phyloP scores from a whole-genome alignment of 2,888 invertebrate species.

The Tuberolachnus salignus region DNA sequence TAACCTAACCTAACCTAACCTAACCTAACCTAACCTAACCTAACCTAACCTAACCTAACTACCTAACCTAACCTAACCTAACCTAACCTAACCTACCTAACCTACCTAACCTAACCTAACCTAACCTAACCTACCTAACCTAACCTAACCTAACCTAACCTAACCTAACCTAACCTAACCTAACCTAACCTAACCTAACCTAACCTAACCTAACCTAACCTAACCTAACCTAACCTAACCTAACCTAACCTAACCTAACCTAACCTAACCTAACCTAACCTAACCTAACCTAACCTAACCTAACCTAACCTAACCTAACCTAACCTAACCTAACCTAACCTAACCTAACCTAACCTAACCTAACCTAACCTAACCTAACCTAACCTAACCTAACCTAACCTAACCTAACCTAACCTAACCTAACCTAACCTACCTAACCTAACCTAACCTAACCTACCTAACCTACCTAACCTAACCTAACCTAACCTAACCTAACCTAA shows the following conservation, averaged over 20 bases:
- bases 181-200: slow-evolving; percentile 53
- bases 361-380: slow-evolving; percentile 18
- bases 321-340: slow-evolving; percentile 57
- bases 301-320: slow-evolving; percentile 57
- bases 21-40: slow-evolving; percentile 50
- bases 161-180: slow-evolving; percentile 44
- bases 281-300: slow-evolving; percentile 57
- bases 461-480: no score
- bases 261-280: slow-evolving; percentile 55
- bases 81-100: no score
- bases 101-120: slow-evolving; percentile 57
- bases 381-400: no score
- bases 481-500: no score
- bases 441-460: no score
- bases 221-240: slow-evolving; percentile 56
- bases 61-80: slow-evolving; percentile 52
- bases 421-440: no score
- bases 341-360: slow-evolving; percentile 57
- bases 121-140: slow-evolving; percentile 54
- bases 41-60: slow-evolving; percentile 36
- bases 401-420: no score
- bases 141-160: slow-evolving; percentile 45
- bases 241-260: slow-evolving; percentile 53
- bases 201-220: slow-evolving; percentile 57
- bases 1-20: slow-evolving; percentile 49